Conservation (phyloP, 2,888 invertebrate species). For the Mesoligia furuncula region DNA sequence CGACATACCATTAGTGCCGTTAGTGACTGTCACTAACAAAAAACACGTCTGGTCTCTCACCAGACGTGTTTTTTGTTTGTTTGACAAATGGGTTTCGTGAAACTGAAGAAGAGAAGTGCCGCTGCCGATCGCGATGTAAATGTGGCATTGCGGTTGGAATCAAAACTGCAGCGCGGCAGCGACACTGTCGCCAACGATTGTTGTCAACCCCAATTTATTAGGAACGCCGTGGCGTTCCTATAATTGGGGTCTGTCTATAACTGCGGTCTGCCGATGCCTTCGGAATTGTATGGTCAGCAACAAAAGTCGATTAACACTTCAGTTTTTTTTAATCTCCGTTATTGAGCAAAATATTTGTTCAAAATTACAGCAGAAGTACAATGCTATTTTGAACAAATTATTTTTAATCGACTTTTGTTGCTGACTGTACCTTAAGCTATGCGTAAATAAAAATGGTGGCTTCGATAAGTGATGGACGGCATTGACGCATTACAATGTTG, state of each 20-base stretch:
- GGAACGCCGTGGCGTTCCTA: too few relatives aligned
- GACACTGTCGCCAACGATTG: neutral
- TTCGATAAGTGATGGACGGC: constrained; percentile 36
- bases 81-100: neutral
- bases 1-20: too few relatives aligned
- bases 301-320: too few relatives aligned
- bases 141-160: neutral
- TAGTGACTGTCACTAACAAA: neutral
- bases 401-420: too few relatives aligned
- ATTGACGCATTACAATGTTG: constrained; percentile 37
- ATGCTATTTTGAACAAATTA: too few relatives aligned
- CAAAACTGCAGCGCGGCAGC: neutral
- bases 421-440: constrained; percentile 9
- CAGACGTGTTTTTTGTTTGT: neutral
- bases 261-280: neutral
- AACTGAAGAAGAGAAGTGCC: neutral
- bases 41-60: too few relatives aligned
- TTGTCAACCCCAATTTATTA: neutral
- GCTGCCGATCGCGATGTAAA: neutral
- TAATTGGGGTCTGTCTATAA: too few relatives aligned
- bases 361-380: too few relatives aligned
- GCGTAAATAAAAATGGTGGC: constrained; percentile 28
- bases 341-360: too few relatives aligned
- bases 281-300: neutral
- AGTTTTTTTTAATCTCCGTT: too few relatives aligned